A percentile compares a stretch with the other conserved stretches of the same genome.
phyloP scores from a whole-genome alignment of 2,888 invertebrate genomes.

The Drosophila mimica region DNA sequence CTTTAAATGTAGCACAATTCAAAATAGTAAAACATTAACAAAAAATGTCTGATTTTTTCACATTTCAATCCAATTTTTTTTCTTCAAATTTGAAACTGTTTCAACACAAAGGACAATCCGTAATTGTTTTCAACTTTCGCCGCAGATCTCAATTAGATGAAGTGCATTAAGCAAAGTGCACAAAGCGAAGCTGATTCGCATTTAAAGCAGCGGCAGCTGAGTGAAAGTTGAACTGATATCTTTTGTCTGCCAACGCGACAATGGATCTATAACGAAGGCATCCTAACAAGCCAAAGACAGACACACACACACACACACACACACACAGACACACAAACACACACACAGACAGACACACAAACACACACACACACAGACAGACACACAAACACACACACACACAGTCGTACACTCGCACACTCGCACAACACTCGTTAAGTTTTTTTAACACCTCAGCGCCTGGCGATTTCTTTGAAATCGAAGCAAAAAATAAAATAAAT shows the following conservation, averaged over 20 bases:
- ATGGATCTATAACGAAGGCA: constrained; percentile 50
- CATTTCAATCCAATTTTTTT: neutral
- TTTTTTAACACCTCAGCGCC: constrained; percentile 52
- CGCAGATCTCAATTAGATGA: constrained; percentile 26
- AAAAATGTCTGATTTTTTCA: neutral
- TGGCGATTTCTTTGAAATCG: constrained; percentile 10
- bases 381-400: neutral
- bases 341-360: neutral
- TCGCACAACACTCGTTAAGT: constrained; percentile 15
- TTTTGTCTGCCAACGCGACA: constrained; percentile 35
- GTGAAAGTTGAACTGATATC: constrained; percentile 51
- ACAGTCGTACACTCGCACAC: neutral
- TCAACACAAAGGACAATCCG: neutral
- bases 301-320: neutral
- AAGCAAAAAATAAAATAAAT: constrained; percentile 59
- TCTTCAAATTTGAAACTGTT: neutral
- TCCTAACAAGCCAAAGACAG: constrained; percentile 13
- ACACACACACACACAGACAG: neutral
- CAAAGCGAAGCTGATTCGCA: constrained; percentile 15
- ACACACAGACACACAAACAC: too few relatives aligned
- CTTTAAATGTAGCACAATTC: neutral
- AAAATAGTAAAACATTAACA: neutral
- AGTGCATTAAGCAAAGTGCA: constrained; percentile 18
- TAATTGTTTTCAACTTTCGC: constrained; percentile 29
- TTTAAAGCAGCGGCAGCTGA: constrained; percentile 17